A percentile compares a stretch with the other conserved stretches of the same genome.
phyloP scores from a whole-genome alignment of 1,140 invertebrate species.

The Nephila pilipes region DNA sequence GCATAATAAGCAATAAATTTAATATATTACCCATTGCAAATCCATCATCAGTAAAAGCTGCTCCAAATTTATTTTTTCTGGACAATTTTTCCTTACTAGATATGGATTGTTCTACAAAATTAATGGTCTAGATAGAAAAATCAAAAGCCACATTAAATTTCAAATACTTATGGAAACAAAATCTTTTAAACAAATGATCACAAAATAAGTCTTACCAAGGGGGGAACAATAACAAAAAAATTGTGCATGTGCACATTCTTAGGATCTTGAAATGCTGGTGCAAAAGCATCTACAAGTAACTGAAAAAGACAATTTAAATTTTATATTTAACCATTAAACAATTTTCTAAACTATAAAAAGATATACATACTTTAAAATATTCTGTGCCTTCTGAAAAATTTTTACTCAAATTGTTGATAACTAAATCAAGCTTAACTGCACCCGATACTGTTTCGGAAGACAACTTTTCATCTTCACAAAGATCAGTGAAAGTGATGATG shows the following conservation, averaged over 20 bases:
- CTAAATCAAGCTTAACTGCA: slow-evolving; percentile 88
- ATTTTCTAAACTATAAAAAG: background rate
- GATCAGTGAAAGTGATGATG: slow-evolving; percentile 85
- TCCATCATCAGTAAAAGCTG: slow-evolving; percentile 98
- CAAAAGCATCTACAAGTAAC: slow-evolving; percentile 95
- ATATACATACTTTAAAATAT: slow-evolving; percentile 90
- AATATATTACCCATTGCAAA: slow-evolving; percentile 93
- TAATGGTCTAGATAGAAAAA: slow-evolving; percentile 86
- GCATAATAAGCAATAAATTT: background rate
- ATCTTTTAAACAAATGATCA: slow-evolving; percentile 34
- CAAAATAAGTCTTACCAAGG: slow-evolving; percentile 84
- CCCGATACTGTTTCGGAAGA: slow-evolving; percentile 85
- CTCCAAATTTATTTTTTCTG: slow-evolving; percentile 90
- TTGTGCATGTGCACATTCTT: slow-evolving; percentile 95
- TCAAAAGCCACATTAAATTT: background rate
- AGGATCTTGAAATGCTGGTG: slow-evolving; percentile 90
- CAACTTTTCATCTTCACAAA: slow-evolving; percentile 82
- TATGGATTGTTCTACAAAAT: slow-evolving; percentile 96
- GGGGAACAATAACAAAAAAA: slow-evolving; percentile 96
- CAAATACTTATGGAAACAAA: background rate
- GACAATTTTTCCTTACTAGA: slow-evolving; percentile 95
- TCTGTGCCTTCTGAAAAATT: slow-evolving; percentile 96
- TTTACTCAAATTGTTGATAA: slow-evolving; percentile 89
- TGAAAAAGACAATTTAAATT: slow-evolving; percentile 80
- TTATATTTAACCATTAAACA: background rate